Conservation (phyloP, 2,888 invertebrate species). For the Mycalesis mineus region DNA sequence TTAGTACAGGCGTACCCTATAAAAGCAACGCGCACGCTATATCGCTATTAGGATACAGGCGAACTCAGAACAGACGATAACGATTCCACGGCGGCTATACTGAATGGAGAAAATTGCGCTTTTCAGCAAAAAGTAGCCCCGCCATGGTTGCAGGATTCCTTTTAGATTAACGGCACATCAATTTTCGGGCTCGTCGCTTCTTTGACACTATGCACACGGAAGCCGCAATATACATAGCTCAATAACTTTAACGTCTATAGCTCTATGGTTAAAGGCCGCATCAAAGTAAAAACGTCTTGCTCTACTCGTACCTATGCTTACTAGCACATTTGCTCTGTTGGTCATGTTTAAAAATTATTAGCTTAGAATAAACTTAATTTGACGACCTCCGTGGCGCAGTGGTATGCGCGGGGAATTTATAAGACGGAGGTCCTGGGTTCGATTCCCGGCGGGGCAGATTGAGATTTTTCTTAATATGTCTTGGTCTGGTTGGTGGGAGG, state of each 20-base stretch:
- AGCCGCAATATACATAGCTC: slow-evolving; percentile 45
- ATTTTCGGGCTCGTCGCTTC: slow-evolving; percentile 34
- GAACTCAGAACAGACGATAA: slow-evolving; percentile 64
- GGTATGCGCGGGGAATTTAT: too few relatives aligned
- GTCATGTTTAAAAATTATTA: too few relatives aligned
- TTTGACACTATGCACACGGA: slow-evolving; percentile 46
- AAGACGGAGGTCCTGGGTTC: too few relatives aligned
- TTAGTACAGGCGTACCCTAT: slow-evolving; percentile 41
- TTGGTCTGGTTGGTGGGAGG: too few relatives aligned
- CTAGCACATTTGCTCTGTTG: too few relatives aligned
- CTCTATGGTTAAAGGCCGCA: too few relatives aligned
- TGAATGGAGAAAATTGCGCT: slow-evolving; percentile 74
- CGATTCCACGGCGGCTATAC: slow-evolving; percentile 68
- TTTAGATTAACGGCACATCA: slow-evolving; percentile 48
- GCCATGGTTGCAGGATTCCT: slow-evolving; percentile 57
- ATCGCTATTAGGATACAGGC: slow-evolving; percentile 72
- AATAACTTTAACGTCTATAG: slow-evolving; percentile 20
- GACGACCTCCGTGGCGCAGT: too few relatives aligned
- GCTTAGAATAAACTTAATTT: too few relatives aligned
- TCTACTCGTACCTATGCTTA: too few relatives aligned
- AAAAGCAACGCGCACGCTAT: slow-evolving; percentile 70
- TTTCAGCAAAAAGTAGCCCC: slow-evolving; percentile 70
- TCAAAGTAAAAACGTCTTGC: too few relatives aligned
- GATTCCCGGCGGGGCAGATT: too few relatives aligned
- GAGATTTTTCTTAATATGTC: too few relatives aligned